Evolutionary conservation across 2,797 vertebrate genomes (phyloP), one percentile per base, ranked within the genome.

Genomic region (Phrynocephalus vlangalii): DNA sequence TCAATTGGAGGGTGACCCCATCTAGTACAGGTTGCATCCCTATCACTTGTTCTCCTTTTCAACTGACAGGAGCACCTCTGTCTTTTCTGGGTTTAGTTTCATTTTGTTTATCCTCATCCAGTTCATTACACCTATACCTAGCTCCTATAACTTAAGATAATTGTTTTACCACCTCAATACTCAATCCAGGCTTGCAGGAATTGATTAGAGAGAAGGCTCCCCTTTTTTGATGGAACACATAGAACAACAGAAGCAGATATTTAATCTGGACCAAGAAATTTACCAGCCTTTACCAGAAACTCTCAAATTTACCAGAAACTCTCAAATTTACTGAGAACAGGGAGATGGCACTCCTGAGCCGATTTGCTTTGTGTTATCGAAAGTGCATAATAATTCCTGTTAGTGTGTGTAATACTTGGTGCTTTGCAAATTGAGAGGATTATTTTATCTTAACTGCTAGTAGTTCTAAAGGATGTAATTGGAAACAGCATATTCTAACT

Each of bases 311-410:
- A 84, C 18, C 28, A 70, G 38, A 26, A 91, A 85, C 8, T 90
- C 84, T 67, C 0, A 0, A 1, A 8, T 66, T 11, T 73, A 84
- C 24, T 16, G 88, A 83, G 86, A 91, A 94, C 92, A 94, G 95
- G 92, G 93, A 95, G 94, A 85, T 94, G 94, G 94, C 95, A 94
- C 92, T 95, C 94, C 95, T 95, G 94, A 95, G 93, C 94, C 0
- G 87, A 67, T 93, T 56, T 66, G 1, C 28, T 76, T 84, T 91
- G 50, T 89, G 79, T 0, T 0, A 73, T 83, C 16, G 72, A 84
- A 38, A 88, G 22, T 66, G 6, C 26, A 66, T 82, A n/a, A 71
- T 89, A 70, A 82, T 88, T 88, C 87, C 92, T 89, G 90, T 48
- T 0, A 0, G 70, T 0, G 11, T 90, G 26, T 86, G n/a, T 77